Percentiles rank a stretch among this genome's conserved stretches.
Evolutionary conservation across 2,113 vertebrate species (phyloP).

Genomic region (Coptodon bakossiorum): DNA sequence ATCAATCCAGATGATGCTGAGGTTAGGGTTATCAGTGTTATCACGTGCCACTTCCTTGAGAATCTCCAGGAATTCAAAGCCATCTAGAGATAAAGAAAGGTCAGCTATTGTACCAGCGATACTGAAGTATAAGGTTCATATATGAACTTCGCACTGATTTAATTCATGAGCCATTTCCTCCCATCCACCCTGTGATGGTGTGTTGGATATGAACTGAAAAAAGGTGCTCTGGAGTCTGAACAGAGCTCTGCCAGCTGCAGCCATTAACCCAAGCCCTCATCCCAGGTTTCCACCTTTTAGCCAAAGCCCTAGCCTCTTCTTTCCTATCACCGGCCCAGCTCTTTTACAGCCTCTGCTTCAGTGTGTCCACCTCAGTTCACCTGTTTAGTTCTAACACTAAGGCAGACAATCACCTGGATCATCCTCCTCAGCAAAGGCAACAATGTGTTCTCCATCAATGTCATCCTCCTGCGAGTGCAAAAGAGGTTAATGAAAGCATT

Average conservation of each 20-base stretch:
- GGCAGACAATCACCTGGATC: constrained; percentile 75
- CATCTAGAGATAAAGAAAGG: constrained; percentile 66
- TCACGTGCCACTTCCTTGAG: constrained; percentile 88
- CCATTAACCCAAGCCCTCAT: neutral
- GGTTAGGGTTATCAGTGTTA: constrained; percentile 85
- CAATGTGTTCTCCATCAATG: constrained; percentile 87
- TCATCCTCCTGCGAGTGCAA: constrained; percentile 79
- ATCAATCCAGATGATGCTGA: constrained; percentile 95
- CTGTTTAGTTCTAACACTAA: neutral
- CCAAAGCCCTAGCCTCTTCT: neutral
- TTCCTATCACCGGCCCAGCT: neutral
- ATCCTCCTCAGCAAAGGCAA: constrained; percentile 88
- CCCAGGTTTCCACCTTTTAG: neutral
- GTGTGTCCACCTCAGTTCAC: neutral
- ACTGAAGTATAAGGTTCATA: neutral
- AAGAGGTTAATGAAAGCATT: neutral
- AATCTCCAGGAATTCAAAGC: constrained; percentile 87
- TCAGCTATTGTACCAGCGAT: neutral
- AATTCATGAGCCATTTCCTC: neutral
- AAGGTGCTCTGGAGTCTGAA: neutral
- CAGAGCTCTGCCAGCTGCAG: neutral
- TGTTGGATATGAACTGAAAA: neutral
- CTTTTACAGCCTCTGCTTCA: neutral
- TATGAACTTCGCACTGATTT: neutral
- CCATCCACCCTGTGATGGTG: neutral